These are phyloP conservation scores for Folsomia candida DNA, from an alignment of 2,888 invertebrate species.

Conservation along the genomic window DNA sequence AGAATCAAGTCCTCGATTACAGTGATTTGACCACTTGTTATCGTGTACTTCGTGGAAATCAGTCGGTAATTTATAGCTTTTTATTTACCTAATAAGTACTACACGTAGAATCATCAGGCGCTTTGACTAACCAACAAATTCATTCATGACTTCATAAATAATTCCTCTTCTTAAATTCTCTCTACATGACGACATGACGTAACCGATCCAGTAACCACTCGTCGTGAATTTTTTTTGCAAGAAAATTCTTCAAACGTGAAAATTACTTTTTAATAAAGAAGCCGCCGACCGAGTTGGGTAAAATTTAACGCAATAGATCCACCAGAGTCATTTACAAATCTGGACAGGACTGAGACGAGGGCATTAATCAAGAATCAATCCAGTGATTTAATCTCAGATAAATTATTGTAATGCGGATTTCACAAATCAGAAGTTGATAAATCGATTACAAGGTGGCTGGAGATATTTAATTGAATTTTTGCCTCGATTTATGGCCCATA, in stretches of 20 bases:
- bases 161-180: too few relatives aligned
- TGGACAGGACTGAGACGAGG: background rate
- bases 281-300: background rate
- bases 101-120: too few relatives aligned
- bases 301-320: background rate
- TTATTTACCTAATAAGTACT: too few relatives aligned
- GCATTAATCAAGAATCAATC: background rate
- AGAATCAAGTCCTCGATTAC: background rate
- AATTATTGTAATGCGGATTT: background rate
- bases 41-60: conserved; percentile 3
- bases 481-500: background rate
- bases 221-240: background rate
- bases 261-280: background rate
- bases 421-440: background rate
- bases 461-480: background rate
- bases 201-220: background rate
- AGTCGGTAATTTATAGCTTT: conserved; percentile 8
- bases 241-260: background rate
- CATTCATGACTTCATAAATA: too few relatives aligned
- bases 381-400: background rate
- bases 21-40: conserved; percentile 8
- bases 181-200: too few relatives aligned
- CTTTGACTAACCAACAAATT: too few relatives aligned
- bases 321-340: background rate
- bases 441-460: background rate